phyloP scores from a whole-genome alignment of 2,888 invertebrate species.

The Strigamia transsilvanica region DNA sequence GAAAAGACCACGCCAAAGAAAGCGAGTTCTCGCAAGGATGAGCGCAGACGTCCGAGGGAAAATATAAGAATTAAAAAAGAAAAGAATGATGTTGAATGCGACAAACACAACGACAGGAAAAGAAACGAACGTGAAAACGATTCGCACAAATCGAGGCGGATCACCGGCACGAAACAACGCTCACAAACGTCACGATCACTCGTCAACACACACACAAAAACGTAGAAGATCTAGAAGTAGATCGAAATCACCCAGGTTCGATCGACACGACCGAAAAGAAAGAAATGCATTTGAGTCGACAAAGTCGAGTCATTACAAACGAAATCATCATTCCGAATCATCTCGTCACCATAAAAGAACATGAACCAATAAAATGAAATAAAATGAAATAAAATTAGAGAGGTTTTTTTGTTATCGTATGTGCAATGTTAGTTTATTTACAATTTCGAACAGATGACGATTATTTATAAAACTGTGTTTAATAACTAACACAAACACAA shows the following conservation, averaged over 20 bases:
- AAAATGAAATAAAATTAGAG: background rate
- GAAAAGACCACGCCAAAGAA: background rate
- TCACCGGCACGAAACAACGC: background rate
- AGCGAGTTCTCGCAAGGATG: background rate
- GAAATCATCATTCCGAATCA: background rate
- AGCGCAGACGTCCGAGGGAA: background rate
- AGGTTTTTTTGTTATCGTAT: background rate
- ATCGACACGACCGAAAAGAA: background rate
- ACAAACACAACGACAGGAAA: background rate
- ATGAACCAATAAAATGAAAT: background rate
- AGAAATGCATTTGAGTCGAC: background rate
- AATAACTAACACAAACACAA: background rate
- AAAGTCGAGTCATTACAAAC: background rate
- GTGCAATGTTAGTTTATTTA: conserved; percentile 15
- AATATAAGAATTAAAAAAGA: background rate
- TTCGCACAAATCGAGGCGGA: background rate
- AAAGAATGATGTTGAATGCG: background rate
- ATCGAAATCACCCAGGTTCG: background rate
- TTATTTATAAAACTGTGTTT: conserved; percentile 24
- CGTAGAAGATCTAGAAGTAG: background rate
- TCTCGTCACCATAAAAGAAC: background rate
- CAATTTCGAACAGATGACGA: conserved; percentile 3
- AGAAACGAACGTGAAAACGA: background rate
- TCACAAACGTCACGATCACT: background rate
- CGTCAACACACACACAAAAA: background rate